Evolutionary conservation across 2,888 invertebrate species (phyloP).

Genomic region (Corbicula japonica): DNA sequence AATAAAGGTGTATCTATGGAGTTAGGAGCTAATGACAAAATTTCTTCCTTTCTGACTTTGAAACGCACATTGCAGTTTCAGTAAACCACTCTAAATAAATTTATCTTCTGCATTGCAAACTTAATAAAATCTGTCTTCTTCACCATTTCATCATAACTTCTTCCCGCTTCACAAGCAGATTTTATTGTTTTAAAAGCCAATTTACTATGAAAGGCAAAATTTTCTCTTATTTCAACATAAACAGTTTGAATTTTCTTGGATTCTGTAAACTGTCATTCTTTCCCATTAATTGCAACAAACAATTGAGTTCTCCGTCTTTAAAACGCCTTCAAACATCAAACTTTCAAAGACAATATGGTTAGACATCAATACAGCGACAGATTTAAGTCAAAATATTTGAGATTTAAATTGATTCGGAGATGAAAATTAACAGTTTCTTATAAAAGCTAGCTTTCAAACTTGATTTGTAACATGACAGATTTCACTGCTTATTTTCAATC

Average conservation of each 20-base stretch:
- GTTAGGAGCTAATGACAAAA: too few species aligned
- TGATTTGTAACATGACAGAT: constrained; percentile 54
- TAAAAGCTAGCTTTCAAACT: constrained; percentile 45
- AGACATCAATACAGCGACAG: constrained; percentile 39
- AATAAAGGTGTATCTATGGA: too few species aligned
- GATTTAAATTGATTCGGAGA: constrained; percentile 52
- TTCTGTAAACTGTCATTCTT: constrained; percentile 31
- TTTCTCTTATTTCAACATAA: constrained; percentile 22
- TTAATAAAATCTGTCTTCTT: too few species aligned
- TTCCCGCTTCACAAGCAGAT: too few species aligned
- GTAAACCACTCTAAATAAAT: too few species aligned
- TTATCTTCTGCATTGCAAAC: too few species aligned
- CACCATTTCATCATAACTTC: too few species aligned
- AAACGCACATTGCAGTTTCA: too few species aligned
- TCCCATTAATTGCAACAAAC: constrained; percentile 35
- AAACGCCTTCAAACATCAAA: constrained; percentile 29
- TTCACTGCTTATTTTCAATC: constrained; percentile 38
- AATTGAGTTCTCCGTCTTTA: constrained; percentile 18
- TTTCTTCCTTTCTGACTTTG: too few species aligned
- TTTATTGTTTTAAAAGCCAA: constrained; percentile 35
- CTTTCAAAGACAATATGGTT: constrained; percentile 41
- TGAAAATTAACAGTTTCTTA: constrained; percentile 56
- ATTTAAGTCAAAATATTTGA: constrained; percentile 58
- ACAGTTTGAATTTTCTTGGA: constrained; percentile 47
- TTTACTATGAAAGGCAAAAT: constrained; percentile 17